Conservation (phyloP, 1,140 invertebrate species). For the Nymphalis io region DNA sequence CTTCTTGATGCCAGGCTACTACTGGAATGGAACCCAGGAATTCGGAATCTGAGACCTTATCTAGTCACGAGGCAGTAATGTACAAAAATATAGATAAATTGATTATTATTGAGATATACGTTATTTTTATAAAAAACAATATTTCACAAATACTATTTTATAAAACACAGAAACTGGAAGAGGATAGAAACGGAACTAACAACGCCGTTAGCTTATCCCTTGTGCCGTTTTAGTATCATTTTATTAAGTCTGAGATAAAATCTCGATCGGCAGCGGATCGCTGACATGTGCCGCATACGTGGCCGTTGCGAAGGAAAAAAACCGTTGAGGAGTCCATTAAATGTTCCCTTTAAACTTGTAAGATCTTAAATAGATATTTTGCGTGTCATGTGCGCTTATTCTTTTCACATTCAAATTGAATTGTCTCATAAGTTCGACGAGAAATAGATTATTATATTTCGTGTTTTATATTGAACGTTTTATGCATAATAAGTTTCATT, state of each 20-base stretch:
- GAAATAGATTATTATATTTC: constrained; percentile 2
- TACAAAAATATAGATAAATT: too few relatives aligned
- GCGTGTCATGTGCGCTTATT: constrained; percentile 32
- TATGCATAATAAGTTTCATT: too few relatives aligned
- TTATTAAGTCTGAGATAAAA: constrained; percentile 69
- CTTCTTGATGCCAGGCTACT: too few relatives aligned
- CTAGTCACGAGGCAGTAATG: too few relatives aligned
- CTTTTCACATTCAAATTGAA: constrained; percentile 7
- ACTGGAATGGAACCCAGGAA: too few relatives aligned
- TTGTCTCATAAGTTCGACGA: not conserved
- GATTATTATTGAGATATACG: too few relatives aligned
- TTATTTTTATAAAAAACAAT: too few relatives aligned
- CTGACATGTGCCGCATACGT: constrained; percentile 62
- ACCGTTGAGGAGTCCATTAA: constrained; percentile 40
- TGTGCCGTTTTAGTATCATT: constrained; percentile 51
- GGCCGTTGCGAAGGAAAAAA: constrained; percentile 26
- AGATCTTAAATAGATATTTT: constrained; percentile 43
- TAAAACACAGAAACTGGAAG: not conserved
- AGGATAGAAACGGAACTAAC: too few relatives aligned
- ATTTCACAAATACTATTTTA: too few relatives aligned
- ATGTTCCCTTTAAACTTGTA: constrained; percentile 40
- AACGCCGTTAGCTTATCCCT: constrained; percentile 34
- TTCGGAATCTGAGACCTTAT: too few relatives aligned
- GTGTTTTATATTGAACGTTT: constrained; percentile 3
- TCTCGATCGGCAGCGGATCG: constrained; percentile 56